Base-by-base conservation (phyloP, 2,113 vertebrate genomes). In the Upupa epops region DNA sequence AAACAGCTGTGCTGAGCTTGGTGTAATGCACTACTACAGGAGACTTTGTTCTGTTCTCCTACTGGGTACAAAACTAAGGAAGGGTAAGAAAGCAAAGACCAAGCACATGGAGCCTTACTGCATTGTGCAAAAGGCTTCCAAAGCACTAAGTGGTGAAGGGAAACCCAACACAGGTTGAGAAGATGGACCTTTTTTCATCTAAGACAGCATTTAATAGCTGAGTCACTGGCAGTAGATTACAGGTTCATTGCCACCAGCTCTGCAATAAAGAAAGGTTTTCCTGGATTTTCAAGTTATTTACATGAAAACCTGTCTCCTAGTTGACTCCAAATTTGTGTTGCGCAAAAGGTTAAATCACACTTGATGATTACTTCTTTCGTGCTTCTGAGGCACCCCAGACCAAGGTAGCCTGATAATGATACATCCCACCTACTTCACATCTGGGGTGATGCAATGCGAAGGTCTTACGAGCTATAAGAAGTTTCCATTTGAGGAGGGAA, bases 81-180 rank as follows among this genome's bases (percentile, higher is more conserved):
- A 82, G 25, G 36, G 48, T 3, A 1, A 21, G 63, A 85, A 71
- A 58, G 28, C 31, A 52, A 46, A 34, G 7, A 42, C 26, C 37
- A 60, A 51, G 75, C n/a, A 73, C 1, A 2, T 4, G 26, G 7
- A 83, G 37, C 60, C 26, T 61, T 2, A 1, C 40, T 40, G 31
- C 0, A 0, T 29, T 56, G 34, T 40, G 31, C 49, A n/a, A 20
- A 86, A 87, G 40, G 25, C 36, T 75, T 75, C 55, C 61, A 0
- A 2, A 61, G 66, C 51, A 73, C 28, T 6, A 58, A 56, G 29
- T 0, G 0, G 24, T 65, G 42, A 64, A 55, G 40, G 40, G 17
- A 86, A 81, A 81, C 61, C 21, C 1, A 26, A 9, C 72, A 36
- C 19, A n/a, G 26, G 32, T n/a, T 37, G 80, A 76, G 46, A 61